Evolutionary conservation across 64 coral and sea anemone species (phyloP), one percentile per base, ranked within the genome.

Genomic region (Montipora cactus): DNA sequence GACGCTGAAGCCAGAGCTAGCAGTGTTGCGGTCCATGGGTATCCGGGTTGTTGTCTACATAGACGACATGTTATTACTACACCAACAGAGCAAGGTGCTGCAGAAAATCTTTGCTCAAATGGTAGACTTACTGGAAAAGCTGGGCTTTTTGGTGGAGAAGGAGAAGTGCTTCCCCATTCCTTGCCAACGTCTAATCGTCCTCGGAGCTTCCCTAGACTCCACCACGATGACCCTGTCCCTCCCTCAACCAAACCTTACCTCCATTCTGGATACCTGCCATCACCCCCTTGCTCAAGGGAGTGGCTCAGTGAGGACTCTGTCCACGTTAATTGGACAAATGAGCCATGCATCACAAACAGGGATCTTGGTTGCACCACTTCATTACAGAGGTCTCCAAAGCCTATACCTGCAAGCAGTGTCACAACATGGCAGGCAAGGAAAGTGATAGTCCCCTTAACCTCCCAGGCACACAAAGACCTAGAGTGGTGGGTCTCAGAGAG

Each of bases 401-500:
- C 77, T 78, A 50, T 77, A 90, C 52, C 57, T 67, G 13, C 45
- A 61, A 78, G 44, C 14, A 64, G 61, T 19, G 6, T 44, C 28
- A 45, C 71, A 58, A 7, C 74, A 77, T 74, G 72, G 23, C 44
- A 78, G 9, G 58, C 73, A 19, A 14, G 14, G 37, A 79, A 58
- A 6, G 44, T 37, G 21, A 5, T 76, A 77, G 57, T 89, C 14
- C 11, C 75, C n/a, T 75, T 89, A 83, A 84, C 78, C 62, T 55
- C 52, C 52, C 52, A 92, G 75, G 71, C 90, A 61, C 75, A 70
- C 19, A 45, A 0, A 14, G 69, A 92, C 47, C 67, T 84, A 68
- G 49, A 92, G n/a, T 83, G 79, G 90, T 91, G 90, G 79, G 47
- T 69, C 19, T 91, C 79, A 69, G 78, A 73, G 8, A 70, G 37